Conservation (phyloP, 2,797 vertebrate genomes). For the Melanogrammus aeglefinus region DNA sequence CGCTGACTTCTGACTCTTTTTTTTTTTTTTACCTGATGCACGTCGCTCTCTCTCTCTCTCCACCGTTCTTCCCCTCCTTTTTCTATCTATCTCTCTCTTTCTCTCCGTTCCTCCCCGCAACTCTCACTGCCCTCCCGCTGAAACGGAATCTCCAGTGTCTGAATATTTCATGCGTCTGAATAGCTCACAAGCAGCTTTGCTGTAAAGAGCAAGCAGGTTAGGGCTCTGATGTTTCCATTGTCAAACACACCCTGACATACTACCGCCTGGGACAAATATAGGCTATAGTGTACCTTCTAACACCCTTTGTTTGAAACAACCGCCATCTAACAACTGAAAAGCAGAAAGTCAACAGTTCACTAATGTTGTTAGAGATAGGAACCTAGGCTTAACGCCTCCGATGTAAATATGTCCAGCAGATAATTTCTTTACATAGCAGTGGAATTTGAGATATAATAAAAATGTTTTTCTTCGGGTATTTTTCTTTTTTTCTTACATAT, state of each 20-base stretch:
- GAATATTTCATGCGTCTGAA: conserved; percentile 80
- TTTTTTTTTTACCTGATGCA: neutral
- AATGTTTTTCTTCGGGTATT: neutral
- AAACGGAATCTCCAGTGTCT: conserved; percentile 75
- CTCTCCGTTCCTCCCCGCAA: neutral
- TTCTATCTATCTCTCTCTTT: conserved; percentile 17
- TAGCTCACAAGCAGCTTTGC: conserved; percentile 75
- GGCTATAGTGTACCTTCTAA: neutral
- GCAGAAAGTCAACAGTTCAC: neutral
- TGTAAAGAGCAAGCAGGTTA: conserved; percentile 69
- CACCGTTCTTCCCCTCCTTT: neutral
- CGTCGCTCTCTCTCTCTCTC: neutral
- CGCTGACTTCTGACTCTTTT: neutral
- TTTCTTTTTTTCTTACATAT: neutral
- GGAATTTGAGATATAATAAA: neutral
- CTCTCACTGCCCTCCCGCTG: conserved; percentile 39
- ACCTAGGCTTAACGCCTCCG: too few relatives aligned
- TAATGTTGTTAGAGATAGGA: neutral
- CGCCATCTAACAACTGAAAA: neutral
- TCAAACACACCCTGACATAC: conserved; percentile 31
- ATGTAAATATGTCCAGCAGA: neutral
- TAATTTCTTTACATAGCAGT: neutral
- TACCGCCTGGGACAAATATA: neutral
- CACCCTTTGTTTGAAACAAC: neutral
- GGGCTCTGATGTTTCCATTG: conserved; percentile 54